Conservation (phyloP, 2,113 vertebrate species). For the Paramormyrops kingsleyae region DNA sequence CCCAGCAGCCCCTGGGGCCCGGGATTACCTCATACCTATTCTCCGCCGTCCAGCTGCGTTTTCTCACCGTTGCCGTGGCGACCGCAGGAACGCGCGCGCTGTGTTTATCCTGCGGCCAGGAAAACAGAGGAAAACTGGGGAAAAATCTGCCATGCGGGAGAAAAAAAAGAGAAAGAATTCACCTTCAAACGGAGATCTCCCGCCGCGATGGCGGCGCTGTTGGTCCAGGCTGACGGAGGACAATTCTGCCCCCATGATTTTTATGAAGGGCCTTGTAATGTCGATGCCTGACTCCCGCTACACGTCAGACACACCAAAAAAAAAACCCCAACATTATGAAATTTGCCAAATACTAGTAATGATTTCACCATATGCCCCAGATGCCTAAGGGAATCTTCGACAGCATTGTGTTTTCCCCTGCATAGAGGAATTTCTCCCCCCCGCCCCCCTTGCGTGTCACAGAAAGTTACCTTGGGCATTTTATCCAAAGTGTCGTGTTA, state of each 20-base stretch:
- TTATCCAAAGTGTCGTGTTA: conserved; percentile 19
- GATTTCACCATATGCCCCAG: background rate
- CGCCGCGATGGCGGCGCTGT: background rate
- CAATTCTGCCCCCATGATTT: background rate
- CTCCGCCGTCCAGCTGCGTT: conserved; percentile 84
- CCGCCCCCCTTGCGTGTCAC: background rate
- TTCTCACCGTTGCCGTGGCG: conserved; percentile 82
- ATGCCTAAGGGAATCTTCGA: background rate
- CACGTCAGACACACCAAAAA: background rate
- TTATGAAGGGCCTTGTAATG: background rate
- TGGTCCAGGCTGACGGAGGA: background rate
- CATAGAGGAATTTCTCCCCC: background rate
- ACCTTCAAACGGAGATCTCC: background rate
- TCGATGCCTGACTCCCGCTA: background rate
- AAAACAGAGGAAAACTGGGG: conserved; percentile 68
- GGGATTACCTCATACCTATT: conserved; percentile 85
- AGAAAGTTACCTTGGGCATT: conserved; percentile 22
- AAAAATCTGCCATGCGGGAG: conserved; percentile 54
- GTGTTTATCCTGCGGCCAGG: conserved; percentile 82
- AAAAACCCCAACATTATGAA: background rate
- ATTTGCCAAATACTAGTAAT: background rate
- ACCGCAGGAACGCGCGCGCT: conserved; percentile 81
- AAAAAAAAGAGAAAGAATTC: conserved; percentile 7
- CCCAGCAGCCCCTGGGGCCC: conserved; percentile 78
- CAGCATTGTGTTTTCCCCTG: background rate